These are phyloP conservation scores for Botia kubotai DNA, from an alignment of 2,797 vertebrate genomes.

Conservation along the genomic window DNA sequence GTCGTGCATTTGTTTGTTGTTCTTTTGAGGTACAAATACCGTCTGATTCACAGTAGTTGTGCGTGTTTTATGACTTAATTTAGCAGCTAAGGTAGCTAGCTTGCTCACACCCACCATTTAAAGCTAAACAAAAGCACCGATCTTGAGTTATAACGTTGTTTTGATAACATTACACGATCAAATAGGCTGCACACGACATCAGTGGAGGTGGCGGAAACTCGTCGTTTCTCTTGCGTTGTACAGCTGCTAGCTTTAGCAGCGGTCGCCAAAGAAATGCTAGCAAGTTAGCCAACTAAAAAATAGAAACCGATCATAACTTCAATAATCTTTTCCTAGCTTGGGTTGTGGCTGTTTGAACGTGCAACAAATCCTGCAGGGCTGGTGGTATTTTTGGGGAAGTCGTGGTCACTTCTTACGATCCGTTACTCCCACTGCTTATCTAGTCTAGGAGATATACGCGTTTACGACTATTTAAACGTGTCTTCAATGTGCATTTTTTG, in stretches of 20 bases:
- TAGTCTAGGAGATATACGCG: not conserved
- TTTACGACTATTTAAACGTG: constrained; percentile 28
- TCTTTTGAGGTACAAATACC: not conserved
- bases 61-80: constrained; percentile 45
- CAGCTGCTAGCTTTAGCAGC: constrained; percentile 21
- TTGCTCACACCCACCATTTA: constrained; percentile 48
- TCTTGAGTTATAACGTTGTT: constrained; percentile 1
- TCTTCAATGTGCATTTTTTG: not conserved
- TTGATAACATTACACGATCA: not conserved
- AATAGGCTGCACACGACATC: constrained; percentile 26
- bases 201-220: constrained; percentile 61
- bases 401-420: not conserved
- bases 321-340: constrained; percentile 7
- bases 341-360: not conserved
- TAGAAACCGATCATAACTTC: constrained; percentile 5
- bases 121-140: constrained; percentile 12
- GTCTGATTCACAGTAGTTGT: not conserved
- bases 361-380: constrained; percentile 9
- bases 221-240: constrained; percentile 17
- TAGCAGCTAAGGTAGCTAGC: constrained; percentile 55
- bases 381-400: not conserved
- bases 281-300: constrained; percentile 35
- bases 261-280: constrained; percentile 21
- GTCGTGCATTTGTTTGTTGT: not conserved
- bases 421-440: not conserved